Evolutionary conservation across 2,113 vertebrate species (phyloP).

Genomic region (Hirundichthys speculiger): DNA sequence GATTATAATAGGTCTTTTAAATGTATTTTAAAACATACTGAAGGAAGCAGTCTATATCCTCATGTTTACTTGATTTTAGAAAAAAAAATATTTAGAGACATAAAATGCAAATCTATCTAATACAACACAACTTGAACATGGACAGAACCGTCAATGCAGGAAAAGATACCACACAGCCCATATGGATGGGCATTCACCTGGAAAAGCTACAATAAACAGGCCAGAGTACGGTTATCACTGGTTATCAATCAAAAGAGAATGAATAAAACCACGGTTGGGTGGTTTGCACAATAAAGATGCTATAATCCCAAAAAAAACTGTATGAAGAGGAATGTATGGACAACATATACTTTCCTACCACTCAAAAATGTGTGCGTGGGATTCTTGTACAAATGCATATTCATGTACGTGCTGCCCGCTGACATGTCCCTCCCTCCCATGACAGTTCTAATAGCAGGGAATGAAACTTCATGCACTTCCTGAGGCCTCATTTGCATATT

Average conservation of each 20-base stretch:
- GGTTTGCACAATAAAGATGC: conserved; percentile 5
- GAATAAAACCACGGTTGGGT: conserved; percentile 1
- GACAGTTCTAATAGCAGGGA: conserved; percentile 69
- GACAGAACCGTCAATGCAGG: too few relatives aligned
- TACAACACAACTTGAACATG: too few relatives aligned
- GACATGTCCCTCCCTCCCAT: conserved; percentile 63
- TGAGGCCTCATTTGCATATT: conserved; percentile 75
- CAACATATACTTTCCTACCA: conserved; percentile 40
- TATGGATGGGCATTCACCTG: too few relatives aligned
- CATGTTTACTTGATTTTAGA: too few relatives aligned
- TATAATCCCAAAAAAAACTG: conserved; percentile 22
- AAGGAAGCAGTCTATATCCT: too few relatives aligned
- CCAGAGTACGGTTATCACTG: too few relatives aligned
- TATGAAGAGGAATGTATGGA: conserved; percentile 8
- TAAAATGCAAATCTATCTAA: too few relatives aligned
- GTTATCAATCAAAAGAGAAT: not conserved
- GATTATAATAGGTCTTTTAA: too few relatives aligned
- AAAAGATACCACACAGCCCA: too few relatives aligned
- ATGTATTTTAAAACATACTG: too few relatives aligned
- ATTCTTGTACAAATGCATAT: conserved; percentile 25
- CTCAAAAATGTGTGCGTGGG: conserved; percentile 34
- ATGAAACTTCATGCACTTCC: conserved; percentile 73
- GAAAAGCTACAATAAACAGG: too few relatives aligned
- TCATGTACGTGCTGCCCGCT: conserved; percentile 21
- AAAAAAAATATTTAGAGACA: too few relatives aligned